phyloP scores from a whole-genome alignment of 2,797 vertebrate genomes.

The Phalanger gymnotis region DNA sequence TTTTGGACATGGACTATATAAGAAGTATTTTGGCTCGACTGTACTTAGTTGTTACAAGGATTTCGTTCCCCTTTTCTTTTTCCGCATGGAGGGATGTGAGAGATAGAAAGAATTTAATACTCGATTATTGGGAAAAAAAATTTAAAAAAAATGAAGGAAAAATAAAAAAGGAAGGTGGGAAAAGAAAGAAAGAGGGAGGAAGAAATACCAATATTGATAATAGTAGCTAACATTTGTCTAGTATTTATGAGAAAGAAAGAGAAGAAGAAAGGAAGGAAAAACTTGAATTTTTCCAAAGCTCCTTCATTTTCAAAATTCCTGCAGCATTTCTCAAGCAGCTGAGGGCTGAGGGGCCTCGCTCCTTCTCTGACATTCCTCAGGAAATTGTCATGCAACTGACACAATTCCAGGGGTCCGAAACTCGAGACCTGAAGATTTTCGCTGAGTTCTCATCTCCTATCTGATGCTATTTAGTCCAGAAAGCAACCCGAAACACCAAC shows the following conservation, averaged over 20 bases:
- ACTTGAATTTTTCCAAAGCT: not conserved
- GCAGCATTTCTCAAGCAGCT: not conserved
- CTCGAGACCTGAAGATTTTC: conserved; percentile 21
- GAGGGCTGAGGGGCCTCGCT: conserved; percentile 7
- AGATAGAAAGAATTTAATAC: not conserved
- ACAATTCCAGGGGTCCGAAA: conserved; percentile 26
- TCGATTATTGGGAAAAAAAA: not conserved
- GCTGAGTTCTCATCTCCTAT: conserved; percentile 72
- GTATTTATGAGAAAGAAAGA: too few species aligned
- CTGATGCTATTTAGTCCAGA: conserved; percentile 47
- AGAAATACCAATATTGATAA: not conserved
- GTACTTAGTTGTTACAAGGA: not conserved
- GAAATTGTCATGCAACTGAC: not conserved
- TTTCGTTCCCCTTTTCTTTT: not conserved
- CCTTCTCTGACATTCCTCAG: conserved; percentile 11
- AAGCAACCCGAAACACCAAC: conserved; percentile 62
- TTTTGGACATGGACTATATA: not conserved
- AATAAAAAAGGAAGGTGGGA: not conserved
- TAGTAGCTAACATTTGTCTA: too few species aligned
- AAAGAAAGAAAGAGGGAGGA: not conserved
- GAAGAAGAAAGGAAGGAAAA: not conserved
- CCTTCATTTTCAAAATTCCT: not conserved
- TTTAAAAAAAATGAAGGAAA: not conserved
- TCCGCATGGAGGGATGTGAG: not conserved
- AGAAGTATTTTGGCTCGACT: not conserved